Base-by-base conservation (phyloP, 2,888 invertebrate genomes). In the Synergus japonicus region DNA sequence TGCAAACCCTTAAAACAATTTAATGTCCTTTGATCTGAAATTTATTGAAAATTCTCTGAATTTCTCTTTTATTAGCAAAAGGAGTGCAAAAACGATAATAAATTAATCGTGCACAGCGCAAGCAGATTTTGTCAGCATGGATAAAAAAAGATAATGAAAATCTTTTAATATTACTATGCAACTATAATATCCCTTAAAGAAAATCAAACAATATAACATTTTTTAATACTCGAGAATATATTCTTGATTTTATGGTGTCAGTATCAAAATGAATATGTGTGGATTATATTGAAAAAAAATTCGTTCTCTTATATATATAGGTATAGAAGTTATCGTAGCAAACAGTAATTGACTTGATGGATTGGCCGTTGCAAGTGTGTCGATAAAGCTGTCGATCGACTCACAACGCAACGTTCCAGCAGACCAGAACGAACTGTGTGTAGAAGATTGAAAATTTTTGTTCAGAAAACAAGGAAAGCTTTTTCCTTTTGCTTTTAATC, bases 361-460 rank as follows among this genome's bases (percentile, higher is more conserved):
- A 69, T 49, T 49, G 29, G 15, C 69, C 54, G 73, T 73, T 49
- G 37, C 73, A 15, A 43, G 9, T 73, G 46, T 22, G 73, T 73
- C 73, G 49, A 73, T 73, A 73, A 73, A 73, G 73, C 73, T 73
- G 73, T 73, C 73, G 18, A 29, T 73, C 73, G 18, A 29, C 29
- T 29, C 29, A 29, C 29, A 29, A 60, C 69, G 69, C 29, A 29
- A 60, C 69, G 69, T 15, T 54, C 22, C 69, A 69, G 29, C 44
- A 44, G 44, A 69, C 46, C 46, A 69, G 22, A 69, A 69, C 49
- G 29, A 44, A 73, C 15, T 54, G 29, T 54, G 15, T 37, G 49
- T 54, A 54, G 73, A 73, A 73, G 29, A 73, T 73, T 49, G 73
- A 73, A 73, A 73, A 54, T 73, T 54, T 49, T 73, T 73, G 54